Evolutionary conservation across 2,797 vertebrate genomes (phyloP).

Genomic region (Tokudaia tokunoshimensis): DNA sequence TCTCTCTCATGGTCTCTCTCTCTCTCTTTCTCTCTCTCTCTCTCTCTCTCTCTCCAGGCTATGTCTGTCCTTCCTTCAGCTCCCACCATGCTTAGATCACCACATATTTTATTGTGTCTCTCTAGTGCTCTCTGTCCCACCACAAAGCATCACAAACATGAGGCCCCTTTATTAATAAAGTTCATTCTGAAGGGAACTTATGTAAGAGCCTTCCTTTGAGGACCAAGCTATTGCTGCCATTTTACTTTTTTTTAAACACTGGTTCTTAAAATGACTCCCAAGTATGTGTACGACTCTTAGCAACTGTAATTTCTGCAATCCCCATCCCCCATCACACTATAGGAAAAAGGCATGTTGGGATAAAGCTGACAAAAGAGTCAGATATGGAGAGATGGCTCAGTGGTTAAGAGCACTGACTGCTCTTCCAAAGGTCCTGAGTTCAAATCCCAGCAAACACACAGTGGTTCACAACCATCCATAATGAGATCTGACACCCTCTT

Average conservation of each 20-base stretch:
- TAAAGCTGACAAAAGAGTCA: background rate
- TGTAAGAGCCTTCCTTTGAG: too few relatives aligned
- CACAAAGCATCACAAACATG: background rate
- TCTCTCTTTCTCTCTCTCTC: too few relatives aligned
- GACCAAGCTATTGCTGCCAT: background rate
- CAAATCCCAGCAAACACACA: too few relatives aligned
- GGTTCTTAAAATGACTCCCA: slow-evolving; percentile 12
- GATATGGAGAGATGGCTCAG: too few relatives aligned
- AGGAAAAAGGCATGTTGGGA: background rate
- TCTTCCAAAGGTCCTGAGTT: too few relatives aligned
- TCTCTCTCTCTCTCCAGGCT: background rate
- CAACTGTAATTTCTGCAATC: background rate
- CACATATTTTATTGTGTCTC: background rate
- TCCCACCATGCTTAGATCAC: too few relatives aligned
- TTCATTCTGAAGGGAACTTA: background rate
- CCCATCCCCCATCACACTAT: background rate
- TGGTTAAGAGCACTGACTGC: too few relatives aligned
- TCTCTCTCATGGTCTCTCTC: too few relatives aligned
- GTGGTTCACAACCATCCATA: too few relatives aligned
- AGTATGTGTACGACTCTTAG: background rate
- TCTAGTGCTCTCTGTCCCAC: background rate
- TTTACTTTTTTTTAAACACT: background rate
- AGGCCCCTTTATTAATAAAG: background rate
- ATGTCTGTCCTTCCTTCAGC: too few relatives aligned
- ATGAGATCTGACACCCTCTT: too few relatives aligned